phyloP scores from a whole-genome alignment of 2,888 invertebrate species.

The Mechanitis messenoides region DNA sequence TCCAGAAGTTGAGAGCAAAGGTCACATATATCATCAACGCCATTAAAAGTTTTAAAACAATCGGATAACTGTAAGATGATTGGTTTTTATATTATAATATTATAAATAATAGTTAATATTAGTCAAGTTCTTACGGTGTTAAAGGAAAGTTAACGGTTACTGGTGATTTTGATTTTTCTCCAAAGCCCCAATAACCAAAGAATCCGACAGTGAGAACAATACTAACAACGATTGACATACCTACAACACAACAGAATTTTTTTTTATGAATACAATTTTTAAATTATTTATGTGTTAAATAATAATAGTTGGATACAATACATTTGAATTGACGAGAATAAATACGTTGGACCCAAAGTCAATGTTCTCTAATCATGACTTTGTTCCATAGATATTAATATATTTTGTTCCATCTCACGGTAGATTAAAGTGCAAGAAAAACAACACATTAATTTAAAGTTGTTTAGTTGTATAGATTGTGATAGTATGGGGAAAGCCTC shows the following conservation, averaged over 20 bases:
- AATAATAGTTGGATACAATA: neutral
- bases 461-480: too few species aligned
- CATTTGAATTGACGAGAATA: neutral
- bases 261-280: too few species aligned
- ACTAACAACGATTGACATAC: constrained; percentile 38
- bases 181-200: constrained; percentile 51
- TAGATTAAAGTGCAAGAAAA: too few species aligned
- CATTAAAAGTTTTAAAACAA: constrained; percentile 42
- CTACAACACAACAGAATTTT: constrained; percentile 30
- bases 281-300: too few species aligned
- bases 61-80: constrained; percentile 39
- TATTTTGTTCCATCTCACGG: too few species aligned
- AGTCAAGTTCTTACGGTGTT: constrained; percentile 23
- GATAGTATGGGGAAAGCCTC: too few species aligned
- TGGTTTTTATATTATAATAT: neutral
- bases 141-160: constrained; percentile 50
- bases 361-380: too few species aligned
- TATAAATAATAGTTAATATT: neutral
- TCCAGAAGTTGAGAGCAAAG: constrained; percentile 48
- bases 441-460: too few species aligned
- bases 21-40: constrained; percentile 43
- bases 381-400: too few species aligned
- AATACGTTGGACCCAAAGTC: neutral
- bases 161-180: constrained; percentile 38
- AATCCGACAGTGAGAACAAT: constrained; percentile 43